Evolutionary conservation across 2,113 vertebrate species (phyloP), one percentile per base, ranked within the genome.

Genomic region (Hippoglossus stenolepis): DNA sequence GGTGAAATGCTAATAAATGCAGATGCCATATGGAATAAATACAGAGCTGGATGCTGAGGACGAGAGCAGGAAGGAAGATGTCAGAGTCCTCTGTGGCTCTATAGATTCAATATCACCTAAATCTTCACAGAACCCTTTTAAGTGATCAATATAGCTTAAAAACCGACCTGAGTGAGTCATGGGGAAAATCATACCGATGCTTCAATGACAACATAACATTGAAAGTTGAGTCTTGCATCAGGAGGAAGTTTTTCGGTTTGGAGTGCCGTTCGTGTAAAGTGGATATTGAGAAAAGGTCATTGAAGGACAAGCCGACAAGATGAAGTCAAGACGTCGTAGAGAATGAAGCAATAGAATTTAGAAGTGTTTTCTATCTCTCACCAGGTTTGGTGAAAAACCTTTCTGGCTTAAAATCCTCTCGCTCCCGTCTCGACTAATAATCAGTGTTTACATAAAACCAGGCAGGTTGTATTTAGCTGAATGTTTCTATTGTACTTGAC

Each of bases 1-100:
- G 76, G 77, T 70, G 59, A 82, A 75, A 77, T 57, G 58, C 59
- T 67, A 86, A 74, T 68, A 63, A 72, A 74, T 65, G 62, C 38
- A 72, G 31, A 69, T 18, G 57, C 70, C 35, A 74, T 35, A 35
- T 69, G n/a, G 43, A 79, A 67, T 31, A 67, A 86, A 82, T 71
- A 65, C 43, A 83, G 49, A 82, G 63, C 78, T 40, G 28, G 28
- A 68, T 65, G 45, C 78, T 47, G 87, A 62, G 63, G 76, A 80
- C 62, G 53, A 80, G 68, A 80, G 49, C 35, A 35, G 62, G 57
- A 51, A 61, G 58, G 71, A 80, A 67, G 38, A 61, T 81, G 61
- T 18, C 58, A 24, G 35, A 45, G 23, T 10, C 13, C 31, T 14
- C 23, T 10, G 8, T 57, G 5, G 18, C 18, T 62, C 65, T 71